Percentiles rank a stretch among this genome's conserved stretches.
These are phyloP conservation scores for Pachyuromys duprasi DNA, from an alignment of 2,797 vertebrate species.

Conservation along the genomic window DNA sequence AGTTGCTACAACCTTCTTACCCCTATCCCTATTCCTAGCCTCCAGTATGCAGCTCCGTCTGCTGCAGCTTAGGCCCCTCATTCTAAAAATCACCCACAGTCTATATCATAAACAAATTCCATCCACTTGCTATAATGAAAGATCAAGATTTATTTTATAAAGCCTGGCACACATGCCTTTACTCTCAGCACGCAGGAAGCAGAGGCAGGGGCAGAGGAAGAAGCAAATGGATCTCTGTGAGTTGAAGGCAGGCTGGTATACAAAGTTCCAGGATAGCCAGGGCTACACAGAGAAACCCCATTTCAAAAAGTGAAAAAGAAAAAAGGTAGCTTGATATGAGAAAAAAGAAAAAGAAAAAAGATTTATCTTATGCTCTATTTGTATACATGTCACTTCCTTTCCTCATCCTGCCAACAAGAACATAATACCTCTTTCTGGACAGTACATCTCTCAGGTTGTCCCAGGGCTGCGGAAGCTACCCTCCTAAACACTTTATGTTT, in stretches of 20 bases:
- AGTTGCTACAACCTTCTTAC: neutral
- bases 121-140: neutral
- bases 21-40: neutral
- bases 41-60: neutral
- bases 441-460: neutral
- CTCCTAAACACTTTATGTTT: neutral
- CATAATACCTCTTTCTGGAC: neutral
- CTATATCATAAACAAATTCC: neutral
- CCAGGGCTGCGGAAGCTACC: neutral
- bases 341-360: neutral
- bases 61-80: neutral
- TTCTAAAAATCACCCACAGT: neutral
- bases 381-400: neutral
- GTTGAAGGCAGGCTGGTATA: neutral
- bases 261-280: neutral
- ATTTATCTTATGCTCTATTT: neutral
- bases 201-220: neutral
- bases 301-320: neutral
- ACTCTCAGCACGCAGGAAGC: neutral
- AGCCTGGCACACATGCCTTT: neutral
- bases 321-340: no score
- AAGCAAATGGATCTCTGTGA: neutral
- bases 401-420: neutral
- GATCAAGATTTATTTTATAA: neutral
- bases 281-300: neutral